Conservation (phyloP, 2,797 vertebrate genomes). For the Cichlasoma orientale region DNA sequence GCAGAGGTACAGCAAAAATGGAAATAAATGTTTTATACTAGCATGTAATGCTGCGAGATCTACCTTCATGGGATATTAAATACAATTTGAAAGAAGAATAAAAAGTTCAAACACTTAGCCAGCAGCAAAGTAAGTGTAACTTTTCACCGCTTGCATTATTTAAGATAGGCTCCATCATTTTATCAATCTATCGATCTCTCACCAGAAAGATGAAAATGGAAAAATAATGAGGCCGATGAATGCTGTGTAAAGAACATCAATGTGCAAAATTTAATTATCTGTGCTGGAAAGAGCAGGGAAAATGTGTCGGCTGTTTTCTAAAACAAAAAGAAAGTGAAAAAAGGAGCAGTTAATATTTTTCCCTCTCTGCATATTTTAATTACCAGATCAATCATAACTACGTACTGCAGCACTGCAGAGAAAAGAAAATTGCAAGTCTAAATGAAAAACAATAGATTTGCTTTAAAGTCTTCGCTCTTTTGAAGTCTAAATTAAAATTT, state of each 20-base stretch:
- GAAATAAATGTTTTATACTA: constrained; percentile 70
- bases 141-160: constrained; percentile 85
- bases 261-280: constrained; percentile 89
- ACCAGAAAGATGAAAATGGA: constrained; percentile 88
- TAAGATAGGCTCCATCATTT: constrained; percentile 87
- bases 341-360: constrained; percentile 84
- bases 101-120: constrained; percentile 83
- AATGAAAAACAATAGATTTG: constrained; percentile 90
- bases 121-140: constrained; percentile 81
- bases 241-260: constrained; percentile 86
- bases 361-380: constrained; percentile 89
- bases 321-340: constrained; percentile 82
- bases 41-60: constrained; percentile 52
- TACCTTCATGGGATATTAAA: constrained; percentile 77
- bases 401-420: constrained; percentile 72
- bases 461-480: constrained; percentile 86
- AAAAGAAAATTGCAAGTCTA: constrained; percentile 84
- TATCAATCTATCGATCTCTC: constrained; percentile 88
- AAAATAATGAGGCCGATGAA: constrained; percentile 87
- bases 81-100: constrained; percentile 79
- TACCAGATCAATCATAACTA: constrained; percentile 89
- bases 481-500: constrained; percentile 90
- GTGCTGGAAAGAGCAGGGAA: constrained; percentile 71
- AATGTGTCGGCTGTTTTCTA: constrained; percentile 85
- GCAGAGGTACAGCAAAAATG: constrained; percentile 66